phyloP scores from a whole-genome alignment of 1,140 invertebrate genomes.

The Macrotrachela quadricornifera region DNA sequence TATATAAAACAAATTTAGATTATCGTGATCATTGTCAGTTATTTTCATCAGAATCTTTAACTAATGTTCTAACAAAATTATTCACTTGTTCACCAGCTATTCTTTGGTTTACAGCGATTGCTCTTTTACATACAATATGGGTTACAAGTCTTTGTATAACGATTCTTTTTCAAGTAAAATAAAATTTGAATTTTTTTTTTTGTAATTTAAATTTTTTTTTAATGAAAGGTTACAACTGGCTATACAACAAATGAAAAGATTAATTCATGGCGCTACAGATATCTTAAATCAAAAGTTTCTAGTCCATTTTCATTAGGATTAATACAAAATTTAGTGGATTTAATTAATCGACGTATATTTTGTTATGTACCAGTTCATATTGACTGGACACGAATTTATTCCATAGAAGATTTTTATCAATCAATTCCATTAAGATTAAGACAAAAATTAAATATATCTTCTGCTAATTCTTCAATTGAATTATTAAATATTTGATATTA shows the following conservation, averaged over 20 bases:
- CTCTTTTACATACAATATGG: slow-evolving; percentile 11
- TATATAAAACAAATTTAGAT: no score
- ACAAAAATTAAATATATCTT: no score
- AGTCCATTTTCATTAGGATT: background rate
- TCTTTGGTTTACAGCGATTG: slow-evolving; percentile 10
- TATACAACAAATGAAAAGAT: slow-evolving; percentile 75
- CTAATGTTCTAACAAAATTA: background rate
- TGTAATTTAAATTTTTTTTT: background rate
- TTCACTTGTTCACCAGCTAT: slow-evolving; percentile 13
- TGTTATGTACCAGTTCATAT: background rate
- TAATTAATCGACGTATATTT: background rate
- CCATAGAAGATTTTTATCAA: background rate
- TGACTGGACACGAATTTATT: slow-evolving; percentile 1
- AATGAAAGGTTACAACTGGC: slow-evolving; percentile 54
- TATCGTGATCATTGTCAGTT: no score
- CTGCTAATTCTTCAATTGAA: no score
- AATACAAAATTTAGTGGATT: slow-evolving; percentile 4
- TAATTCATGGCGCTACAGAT: slow-evolving; percentile 66
- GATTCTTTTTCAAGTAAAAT: slow-evolving; percentile 11
- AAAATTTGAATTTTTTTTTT: background rate
- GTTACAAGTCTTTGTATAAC: slow-evolving; percentile 9
- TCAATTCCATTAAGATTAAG: no score
- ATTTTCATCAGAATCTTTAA: no score
- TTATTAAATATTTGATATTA: no score
- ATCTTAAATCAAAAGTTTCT: slow-evolving; percentile 31